Base-by-base conservation (phyloP, 2,888 invertebrate species). In the Oligia strigilis region DNA sequence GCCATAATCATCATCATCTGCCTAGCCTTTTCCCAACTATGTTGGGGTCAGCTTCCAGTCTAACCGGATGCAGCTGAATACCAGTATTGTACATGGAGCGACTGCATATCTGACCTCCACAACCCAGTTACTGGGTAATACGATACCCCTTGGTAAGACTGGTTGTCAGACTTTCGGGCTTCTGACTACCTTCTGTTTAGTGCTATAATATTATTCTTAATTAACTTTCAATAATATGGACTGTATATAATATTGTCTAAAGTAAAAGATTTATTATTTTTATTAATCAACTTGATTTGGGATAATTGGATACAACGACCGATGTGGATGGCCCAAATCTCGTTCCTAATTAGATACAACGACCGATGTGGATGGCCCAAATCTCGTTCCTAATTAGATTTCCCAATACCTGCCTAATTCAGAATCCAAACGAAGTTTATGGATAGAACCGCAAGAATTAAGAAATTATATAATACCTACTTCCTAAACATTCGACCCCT, bases 401-500 rank as follows among this genome's bases (percentile, higher is more conserved):
- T 60, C n/a, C 60, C n/a, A 36, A 17, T 36, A 64, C 11, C 40
- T 40, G 13, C 19, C 52, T 52, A 67, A 60, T 70, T 60, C n/a
- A 40, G 14, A 46, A 60, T n/a, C 40, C 11, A 14, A 67, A 29
- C 40, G 2, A 46, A 46, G 43, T 29, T 58, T 52, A 23, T 5
- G 29, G 3, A 19, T 29, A 58, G 13, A 40, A 40, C n/a, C 29
- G 17, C 40, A n/a, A 43, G 13, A 46, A 77, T 40, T 14, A n/a
- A 64, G 55, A n/a, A n/a, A n/a, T n/a, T n/a, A n/a, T n/a, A 64
- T 74, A 43, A 75, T 23, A 58, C 13, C 36, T 49, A 58, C 55
- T 83, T 67, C 19, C 62, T 66, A 46, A 83, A 83, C 36, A 64
- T 62, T 64, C 0, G 58, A 8, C 52, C 64, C 43, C 36, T 49